Conservation (phyloP, 2,888 invertebrate species). For the Ophion ventricosus region DNA sequence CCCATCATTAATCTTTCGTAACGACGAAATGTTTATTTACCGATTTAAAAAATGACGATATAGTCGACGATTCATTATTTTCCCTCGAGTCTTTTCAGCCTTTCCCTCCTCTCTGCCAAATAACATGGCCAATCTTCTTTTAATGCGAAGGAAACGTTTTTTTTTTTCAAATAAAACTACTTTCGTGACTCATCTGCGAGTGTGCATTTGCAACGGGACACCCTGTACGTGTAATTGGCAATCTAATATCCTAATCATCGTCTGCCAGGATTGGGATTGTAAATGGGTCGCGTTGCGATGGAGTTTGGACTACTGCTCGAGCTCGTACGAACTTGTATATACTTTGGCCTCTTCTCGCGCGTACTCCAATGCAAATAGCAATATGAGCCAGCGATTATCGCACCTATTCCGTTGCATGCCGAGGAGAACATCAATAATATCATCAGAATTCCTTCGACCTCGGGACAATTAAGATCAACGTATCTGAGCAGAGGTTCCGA, state of each 20-base stretch:
- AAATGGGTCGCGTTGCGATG: conserved; percentile 67
- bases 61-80: no score
- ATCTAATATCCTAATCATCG: conserved; percentile 66
- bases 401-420: conserved; percentile 76
- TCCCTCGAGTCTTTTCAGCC: no score
- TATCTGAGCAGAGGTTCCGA: conserved; percentile 74
- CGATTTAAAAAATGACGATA: no score
- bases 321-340: conserved; percentile 77
- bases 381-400: conserved; percentile 76
- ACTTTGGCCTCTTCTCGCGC: conserved; percentile 74
- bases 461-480: conserved; percentile 78
- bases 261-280: conserved; percentile 69
- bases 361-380: conserved; percentile 79
- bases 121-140: no score
- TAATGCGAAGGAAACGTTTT: no score
- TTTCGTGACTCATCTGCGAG: no score
- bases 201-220: no score
- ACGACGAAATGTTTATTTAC: no score
- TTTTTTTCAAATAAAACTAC: no score
- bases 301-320: conserved; percentile 52
- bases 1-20: no score
- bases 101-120: no score
- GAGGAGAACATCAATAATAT: conserved; percentile 78
- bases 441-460: conserved; percentile 77
- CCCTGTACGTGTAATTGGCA: no score